A percentile compares a stretch with the other conserved stretches of the same genome.
Evolutionary conservation across 2,888 invertebrate genomes (phyloP).

Genomic region (Cecidostiba fungosa): DNA sequence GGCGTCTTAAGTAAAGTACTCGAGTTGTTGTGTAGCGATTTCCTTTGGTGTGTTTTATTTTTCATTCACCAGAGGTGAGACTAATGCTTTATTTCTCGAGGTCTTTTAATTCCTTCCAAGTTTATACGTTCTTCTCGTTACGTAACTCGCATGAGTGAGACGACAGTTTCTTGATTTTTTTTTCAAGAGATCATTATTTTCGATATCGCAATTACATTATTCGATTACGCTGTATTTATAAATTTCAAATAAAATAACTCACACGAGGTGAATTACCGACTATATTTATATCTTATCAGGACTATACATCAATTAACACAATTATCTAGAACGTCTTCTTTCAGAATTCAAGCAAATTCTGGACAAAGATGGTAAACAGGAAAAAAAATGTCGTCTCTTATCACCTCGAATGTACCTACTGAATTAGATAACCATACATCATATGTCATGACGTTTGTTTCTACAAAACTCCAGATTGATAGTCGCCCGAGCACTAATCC

Average conservation of each 20-base stretch:
- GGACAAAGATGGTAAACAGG: background rate
- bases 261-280: background rate
- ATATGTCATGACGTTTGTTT: background rate
- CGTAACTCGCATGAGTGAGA: background rate
- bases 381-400: background rate
- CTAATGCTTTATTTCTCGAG: background rate
- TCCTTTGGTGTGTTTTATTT: background rate
- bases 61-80: background rate
- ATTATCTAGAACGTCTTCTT: background rate
- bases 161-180: background rate
- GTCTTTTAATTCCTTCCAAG: background rate
- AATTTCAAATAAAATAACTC: background rate
- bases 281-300: background rate
- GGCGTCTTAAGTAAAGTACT: background rate
- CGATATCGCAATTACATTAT: background rate
- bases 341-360: background rate
- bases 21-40: background rate
- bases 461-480: conserved; percentile 7
- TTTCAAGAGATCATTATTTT: background rate
- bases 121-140: background rate
- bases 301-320: background rate
- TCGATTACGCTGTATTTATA: too few species aligned
- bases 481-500: background rate
- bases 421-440: background rate
- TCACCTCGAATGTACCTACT: background rate